phyloP scores from a whole-genome alignment of 2,888 invertebrate species.

The Watsonalla cultraria region DNA sequence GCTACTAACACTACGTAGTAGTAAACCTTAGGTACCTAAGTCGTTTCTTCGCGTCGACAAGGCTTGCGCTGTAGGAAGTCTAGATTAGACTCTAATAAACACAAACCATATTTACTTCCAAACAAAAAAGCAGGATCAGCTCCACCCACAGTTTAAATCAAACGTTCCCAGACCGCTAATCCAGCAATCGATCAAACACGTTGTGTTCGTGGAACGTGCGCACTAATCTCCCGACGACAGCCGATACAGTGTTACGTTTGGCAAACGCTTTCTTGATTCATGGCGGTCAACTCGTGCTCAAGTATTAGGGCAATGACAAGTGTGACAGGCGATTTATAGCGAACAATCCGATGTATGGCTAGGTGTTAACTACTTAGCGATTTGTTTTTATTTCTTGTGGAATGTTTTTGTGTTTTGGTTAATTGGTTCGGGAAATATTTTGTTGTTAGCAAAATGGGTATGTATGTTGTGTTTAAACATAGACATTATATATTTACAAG shows the following conservation, averaged over 20 bases:
- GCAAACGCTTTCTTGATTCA: constrained; percentile 33
- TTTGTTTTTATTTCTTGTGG: constrained; percentile 22
- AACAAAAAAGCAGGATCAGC: constrained; percentile 12
- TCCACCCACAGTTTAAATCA: constrained; percentile 4
- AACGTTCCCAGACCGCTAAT: constrained; percentile 32
- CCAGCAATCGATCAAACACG: constrained; percentile 48
- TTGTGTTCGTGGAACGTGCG: constrained; percentile 66
- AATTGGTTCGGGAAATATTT: not conserved
- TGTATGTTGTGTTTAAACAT: too few relatives aligned
- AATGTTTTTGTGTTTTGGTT: constrained; percentile 3
- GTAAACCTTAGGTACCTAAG: too few relatives aligned
- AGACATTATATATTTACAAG: too few relatives aligned
- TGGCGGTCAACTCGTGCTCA: constrained; percentile 15
- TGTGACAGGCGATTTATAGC: constrained; percentile 66
- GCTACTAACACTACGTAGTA: too few relatives aligned
- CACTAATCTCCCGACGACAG: constrained; percentile 59
- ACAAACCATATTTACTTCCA: not conserved
- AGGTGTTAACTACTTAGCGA: constrained; percentile 17
- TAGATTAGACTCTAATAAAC: too few relatives aligned
- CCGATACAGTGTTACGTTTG: constrained; percentile 31
- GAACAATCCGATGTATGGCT: constrained; percentile 52
- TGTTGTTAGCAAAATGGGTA: not conserved
- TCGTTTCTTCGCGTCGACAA: too few relatives aligned
- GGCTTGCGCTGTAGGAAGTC: too few relatives aligned
- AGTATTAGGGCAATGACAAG: constrained; percentile 66